Evolutionary conservation across 2,888 invertebrate genomes (phyloP).

Genomic region (Drosophila austrosaltans): DNA sequence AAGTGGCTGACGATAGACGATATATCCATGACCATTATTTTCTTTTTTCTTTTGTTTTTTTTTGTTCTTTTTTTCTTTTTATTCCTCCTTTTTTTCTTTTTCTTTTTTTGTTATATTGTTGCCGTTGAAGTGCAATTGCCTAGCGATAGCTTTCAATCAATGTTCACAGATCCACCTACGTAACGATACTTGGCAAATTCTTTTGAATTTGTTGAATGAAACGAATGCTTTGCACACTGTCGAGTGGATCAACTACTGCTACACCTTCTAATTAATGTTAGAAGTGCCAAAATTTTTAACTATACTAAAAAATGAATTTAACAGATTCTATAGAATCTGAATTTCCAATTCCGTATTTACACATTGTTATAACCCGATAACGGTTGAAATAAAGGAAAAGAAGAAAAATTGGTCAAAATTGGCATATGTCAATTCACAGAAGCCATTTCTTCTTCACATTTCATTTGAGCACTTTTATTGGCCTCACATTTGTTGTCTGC

Average conservation of each 20-base stretch:
- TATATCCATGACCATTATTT: slow-evolving; percentile 24
- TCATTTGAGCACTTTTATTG: slow-evolving; percentile 3
- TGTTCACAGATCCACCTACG: neutral
- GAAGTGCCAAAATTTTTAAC: neutral
- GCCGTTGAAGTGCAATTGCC: slow-evolving; percentile 21
- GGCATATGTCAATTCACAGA: slow-evolving; percentile 3
- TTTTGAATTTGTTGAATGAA: slow-evolving; percentile 2
- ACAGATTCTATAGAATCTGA: no score
- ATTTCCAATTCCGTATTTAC: neutral
- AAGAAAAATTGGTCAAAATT: neutral
- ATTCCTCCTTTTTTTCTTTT: slow-evolving; percentile 13
- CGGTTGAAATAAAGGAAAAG: neutral
- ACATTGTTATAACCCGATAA: neutral
- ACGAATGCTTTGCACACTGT: neutral
- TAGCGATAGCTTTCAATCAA: slow-evolving; percentile 6
- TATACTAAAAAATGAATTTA: neutral
- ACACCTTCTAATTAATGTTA: neutral
- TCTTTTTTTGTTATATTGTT: slow-evolving; percentile 29
- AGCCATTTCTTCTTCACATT: slow-evolving; percentile 7
- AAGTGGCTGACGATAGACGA: slow-evolving; percentile 64
- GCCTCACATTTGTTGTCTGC: neutral
- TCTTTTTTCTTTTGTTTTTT: neutral
- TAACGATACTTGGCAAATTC: neutral
- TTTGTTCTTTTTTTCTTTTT: slow-evolving; percentile 10
- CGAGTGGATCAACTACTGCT: neutral